Conservation (phyloP, 2,888 invertebrate species). For the Himalopsyche kuldschensis region DNA sequence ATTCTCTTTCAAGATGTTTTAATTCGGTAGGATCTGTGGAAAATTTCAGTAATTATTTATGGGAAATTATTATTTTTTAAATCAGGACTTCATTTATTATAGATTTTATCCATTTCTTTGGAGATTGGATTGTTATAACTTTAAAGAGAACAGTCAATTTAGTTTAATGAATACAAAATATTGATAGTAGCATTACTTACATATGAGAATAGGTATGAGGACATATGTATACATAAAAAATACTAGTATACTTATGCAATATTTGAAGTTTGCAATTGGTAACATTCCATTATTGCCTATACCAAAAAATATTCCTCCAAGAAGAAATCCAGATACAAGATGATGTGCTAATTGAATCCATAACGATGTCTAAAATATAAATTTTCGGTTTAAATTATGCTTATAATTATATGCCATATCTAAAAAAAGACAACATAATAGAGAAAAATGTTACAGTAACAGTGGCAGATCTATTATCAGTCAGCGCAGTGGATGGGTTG, state of each 20-base stretch:
- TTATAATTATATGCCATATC: no score
- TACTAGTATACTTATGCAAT: constrained; percentile 60
- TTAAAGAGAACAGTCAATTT: not conserved
- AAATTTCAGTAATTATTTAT: not conserved
- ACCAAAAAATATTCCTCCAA: constrained; percentile 61
- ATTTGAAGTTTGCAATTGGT: constrained; percentile 63
- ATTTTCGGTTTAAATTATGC: not conserved
- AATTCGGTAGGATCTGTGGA: constrained; percentile 65
- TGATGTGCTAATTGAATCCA: constrained; percentile 64
- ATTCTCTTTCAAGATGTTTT: constrained; percentile 62
- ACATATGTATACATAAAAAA: constrained; percentile 67
- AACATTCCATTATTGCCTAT: constrained; percentile 61
- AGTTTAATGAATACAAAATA: not conserved
- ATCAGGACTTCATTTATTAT: no score
- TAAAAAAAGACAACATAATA: no score
- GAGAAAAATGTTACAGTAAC: no score
- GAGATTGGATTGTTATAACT: not conserved
- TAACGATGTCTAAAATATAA: constrained; percentile 50
- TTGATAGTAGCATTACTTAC: constrained; percentile 53
- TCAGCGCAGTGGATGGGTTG: no score
- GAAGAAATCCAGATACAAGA: constrained; percentile 54
- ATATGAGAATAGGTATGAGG: constrained; percentile 63
- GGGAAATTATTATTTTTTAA: no score
- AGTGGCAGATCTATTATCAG: no score
- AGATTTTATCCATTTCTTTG: no score